A percentile compares a stretch with the other conserved stretches of the same genome.
These are phyloP conservation scores for Lordiphosa clarofinis DNA, from an alignment of 1,140 invertebrate species.

Conservation along the genomic window DNA sequence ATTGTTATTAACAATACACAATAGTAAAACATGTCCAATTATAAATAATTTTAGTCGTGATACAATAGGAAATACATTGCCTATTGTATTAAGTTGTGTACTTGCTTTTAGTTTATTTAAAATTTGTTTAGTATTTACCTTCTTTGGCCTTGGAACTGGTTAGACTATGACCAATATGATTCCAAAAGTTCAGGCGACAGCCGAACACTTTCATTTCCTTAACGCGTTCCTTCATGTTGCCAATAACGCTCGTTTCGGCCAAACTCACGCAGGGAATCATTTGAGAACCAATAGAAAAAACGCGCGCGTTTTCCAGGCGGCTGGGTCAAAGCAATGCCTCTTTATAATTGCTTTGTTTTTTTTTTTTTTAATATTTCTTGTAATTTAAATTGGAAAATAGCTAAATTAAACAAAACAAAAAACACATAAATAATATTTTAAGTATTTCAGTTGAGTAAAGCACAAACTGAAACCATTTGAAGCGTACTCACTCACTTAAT, in stretches of 20 bases:
- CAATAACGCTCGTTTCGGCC: slow-evolving; percentile 79
- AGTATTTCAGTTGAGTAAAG: slow-evolving; percentile 14
- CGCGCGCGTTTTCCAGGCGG: slow-evolving; percentile 23
- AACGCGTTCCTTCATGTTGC: slow-evolving; percentile 80
- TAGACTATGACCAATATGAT: slow-evolving; percentile 77
- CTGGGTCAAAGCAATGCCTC: slow-evolving; percentile 1
- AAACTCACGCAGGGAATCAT: slow-evolving; percentile 80
- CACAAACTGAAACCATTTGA: slow-evolving; percentile 21
- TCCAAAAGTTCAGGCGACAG: slow-evolving; percentile 79
- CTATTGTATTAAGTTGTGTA: no score
- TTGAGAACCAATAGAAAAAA: slow-evolving; percentile 34
- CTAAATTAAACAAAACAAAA: slow-evolving; percentile 7
- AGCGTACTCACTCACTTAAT: slow-evolving; percentile 18
- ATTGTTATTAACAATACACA: no score
- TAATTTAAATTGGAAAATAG: slow-evolving; percentile 17
- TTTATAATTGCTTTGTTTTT: slow-evolving; percentile 7
- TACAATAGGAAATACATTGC: no score
- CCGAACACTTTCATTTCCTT: slow-evolving; percentile 80
- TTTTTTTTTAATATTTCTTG: slow-evolving; percentile 13
- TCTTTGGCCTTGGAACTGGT: slow-evolving; percentile 79
- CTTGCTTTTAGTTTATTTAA: no score
- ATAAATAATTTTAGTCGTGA: no score
- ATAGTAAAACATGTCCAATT: no score
- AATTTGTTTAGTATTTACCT: slow-evolving; percentile 43
- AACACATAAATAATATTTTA: slow-evolving; percentile 7